A percentile compares a stretch with the other conserved stretches of the same genome.
Evolutionary conservation across 1,140 invertebrate species (phyloP).

Genomic region (Caerostris extrusa): DNA sequence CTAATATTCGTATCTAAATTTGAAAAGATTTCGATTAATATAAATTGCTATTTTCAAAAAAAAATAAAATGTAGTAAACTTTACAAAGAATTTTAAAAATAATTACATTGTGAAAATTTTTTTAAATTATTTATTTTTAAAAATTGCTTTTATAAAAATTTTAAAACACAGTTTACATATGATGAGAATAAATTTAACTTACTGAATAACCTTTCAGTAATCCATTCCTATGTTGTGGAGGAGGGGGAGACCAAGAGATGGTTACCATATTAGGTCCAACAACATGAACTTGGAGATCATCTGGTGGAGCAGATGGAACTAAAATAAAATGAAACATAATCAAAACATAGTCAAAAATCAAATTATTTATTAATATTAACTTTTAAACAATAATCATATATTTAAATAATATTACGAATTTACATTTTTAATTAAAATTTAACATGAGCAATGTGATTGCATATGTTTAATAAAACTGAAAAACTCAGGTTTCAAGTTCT

Average conservation of each 20-base stretch:
- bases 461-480: too few relatives aligned
- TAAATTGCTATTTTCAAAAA: too few relatives aligned
- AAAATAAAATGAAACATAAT: slow-evolving; percentile 75
- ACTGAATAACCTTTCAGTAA: slow-evolving; percentile 91
- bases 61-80: too few relatives aligned
- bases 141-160: neutral
- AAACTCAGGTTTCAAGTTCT: too few relatives aligned
- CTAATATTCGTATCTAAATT: slow-evolving; percentile 86
- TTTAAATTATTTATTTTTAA: neutral
- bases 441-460: too few relatives aligned
- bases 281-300: slow-evolving; percentile 90
- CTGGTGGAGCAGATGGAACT: slow-evolving; percentile 90
- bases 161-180: neutral
- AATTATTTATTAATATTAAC: too few relatives aligned
- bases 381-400: too few relatives aligned
- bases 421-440: too few relatives aligned
- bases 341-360: neutral
- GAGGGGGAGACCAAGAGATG: slow-evolving; percentile 91
- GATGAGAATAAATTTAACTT: slow-evolving; percentile 63
- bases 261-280: slow-evolving; percentile 90
- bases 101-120: neutral
- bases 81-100: neutral
- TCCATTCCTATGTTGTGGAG: slow-evolving; percentile 90
- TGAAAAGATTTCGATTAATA: too few relatives aligned
- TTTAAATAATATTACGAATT: too few relatives aligned